phyloP scores from a whole-genome alignment of 92 coral and sea anemone species.

The Zoanthus sansibaricus region DNA sequence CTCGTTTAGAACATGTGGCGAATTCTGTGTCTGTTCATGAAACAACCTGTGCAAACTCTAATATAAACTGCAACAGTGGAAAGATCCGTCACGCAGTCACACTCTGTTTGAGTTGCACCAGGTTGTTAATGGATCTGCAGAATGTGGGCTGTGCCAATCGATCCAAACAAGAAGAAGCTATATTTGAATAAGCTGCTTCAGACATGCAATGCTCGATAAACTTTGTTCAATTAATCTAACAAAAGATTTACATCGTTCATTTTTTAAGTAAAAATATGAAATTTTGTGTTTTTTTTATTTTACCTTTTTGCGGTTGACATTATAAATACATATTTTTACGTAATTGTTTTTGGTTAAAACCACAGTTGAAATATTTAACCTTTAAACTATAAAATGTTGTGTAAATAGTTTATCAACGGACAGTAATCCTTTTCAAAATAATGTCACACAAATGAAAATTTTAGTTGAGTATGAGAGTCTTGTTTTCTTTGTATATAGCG shows the following conservation, averaged over 20 bases:
- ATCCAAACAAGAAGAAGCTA: not conserved
- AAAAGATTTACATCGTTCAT: not conserved
- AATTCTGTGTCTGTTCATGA: too few species aligned
- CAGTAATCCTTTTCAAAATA: too few species aligned
- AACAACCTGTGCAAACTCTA: too few species aligned
- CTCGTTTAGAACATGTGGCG: too few species aligned
- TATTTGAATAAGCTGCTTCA: not conserved
- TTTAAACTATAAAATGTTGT: not conserved
- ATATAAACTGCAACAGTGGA: too few species aligned
- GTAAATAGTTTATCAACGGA: not conserved
- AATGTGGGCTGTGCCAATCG: not conserved
- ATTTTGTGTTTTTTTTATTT: not conserved
- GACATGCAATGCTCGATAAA: not conserved
- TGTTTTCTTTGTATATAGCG: too few species aligned
- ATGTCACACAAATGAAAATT: too few species aligned
- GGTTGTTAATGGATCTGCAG: not conserved
- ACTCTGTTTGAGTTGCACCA: not conserved
- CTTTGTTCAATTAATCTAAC: not conserved
- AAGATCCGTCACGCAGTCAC: not conserved
- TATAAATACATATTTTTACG: too few species aligned
- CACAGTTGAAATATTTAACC: not conserved
- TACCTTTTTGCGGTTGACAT: too few species aligned
- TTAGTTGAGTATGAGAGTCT: too few species aligned
- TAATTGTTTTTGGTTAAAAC: not conserved
- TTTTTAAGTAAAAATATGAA: not conserved